Conservation (phyloP, 2,113 vertebrate species). For the Tamias sibiricus region DNA sequence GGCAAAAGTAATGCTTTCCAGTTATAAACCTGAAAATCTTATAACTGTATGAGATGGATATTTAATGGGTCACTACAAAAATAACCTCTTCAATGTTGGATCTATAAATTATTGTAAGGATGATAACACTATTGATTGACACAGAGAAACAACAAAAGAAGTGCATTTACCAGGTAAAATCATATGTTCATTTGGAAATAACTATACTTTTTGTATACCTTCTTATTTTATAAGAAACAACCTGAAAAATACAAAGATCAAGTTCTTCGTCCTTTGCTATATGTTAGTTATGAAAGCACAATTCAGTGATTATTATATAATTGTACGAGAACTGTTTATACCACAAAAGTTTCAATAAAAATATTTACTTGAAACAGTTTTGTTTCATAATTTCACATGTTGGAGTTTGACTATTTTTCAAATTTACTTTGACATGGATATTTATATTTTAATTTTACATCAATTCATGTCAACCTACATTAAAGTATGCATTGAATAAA, state of each 20-base stretch:
- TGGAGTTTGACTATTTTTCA: not conserved
- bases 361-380: not conserved
- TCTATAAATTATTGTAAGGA: slow-evolving; percentile 11
- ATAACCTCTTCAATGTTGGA: not conserved
- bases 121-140: not conserved
- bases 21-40: slow-evolving; percentile 32
- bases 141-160: not conserved
- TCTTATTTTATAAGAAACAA: not conserved
- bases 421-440: not conserved
- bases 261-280: not conserved
- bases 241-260: not conserved
- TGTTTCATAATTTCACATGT: not conserved
- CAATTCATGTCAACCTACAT: not conserved
- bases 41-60: not conserved
- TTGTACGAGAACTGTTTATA: not conserved
- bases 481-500: not conserved
- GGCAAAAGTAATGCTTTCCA: not conserved
- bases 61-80: not conserved
- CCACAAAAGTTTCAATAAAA: not conserved
- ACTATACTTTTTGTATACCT: not conserved
- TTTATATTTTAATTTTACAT: not conserved
- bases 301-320: not conserved
- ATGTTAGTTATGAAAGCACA: not conserved
- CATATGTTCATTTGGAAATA: not conserved
- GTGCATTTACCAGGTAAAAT: not conserved